Evolutionary conservation across 2,797 vertebrate genomes (phyloP).

Genomic region (Lycodopsis pacificus): DNA sequence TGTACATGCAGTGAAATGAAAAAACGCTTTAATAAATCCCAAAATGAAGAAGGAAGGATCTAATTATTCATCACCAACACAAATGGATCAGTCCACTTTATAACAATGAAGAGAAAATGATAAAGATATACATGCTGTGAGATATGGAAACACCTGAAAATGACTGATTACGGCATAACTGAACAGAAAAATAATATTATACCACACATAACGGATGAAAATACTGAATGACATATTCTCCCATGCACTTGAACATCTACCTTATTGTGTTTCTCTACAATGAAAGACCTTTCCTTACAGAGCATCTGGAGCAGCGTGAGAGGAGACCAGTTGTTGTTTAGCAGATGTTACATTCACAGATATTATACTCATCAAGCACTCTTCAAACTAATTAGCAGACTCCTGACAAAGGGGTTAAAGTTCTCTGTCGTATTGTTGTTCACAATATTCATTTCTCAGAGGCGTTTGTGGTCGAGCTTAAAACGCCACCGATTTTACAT

Average conservation of each 20-base stretch:
- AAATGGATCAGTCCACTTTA: not conserved
- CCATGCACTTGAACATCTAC: conserved; percentile 73
- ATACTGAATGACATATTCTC: not conserved
- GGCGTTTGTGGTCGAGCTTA: too few species aligned
- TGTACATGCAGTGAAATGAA: not conserved
- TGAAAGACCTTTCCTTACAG: conserved; percentile 85
- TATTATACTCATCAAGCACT: not conserved
- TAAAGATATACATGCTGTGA: not conserved
- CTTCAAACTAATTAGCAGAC: too few species aligned
- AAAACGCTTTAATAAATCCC: not conserved
- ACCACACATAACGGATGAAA: not conserved
- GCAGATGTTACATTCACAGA: conserved; percentile 27
- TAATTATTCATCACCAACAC: not conserved
- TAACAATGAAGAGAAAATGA: not conserved
- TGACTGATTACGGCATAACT: not conserved
- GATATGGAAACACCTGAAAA: not conserved
- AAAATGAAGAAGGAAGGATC: not conserved
- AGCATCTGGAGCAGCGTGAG: conserved; percentile 81
- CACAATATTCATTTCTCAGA: too few species aligned
- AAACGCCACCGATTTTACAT: too few species aligned
- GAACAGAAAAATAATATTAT: not conserved
- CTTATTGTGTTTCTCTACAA: conserved; percentile 86
- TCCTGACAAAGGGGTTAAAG: too few species aligned
- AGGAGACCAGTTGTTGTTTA: conserved; percentile 70
- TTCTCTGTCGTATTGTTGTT: too few species aligned